phyloP scores from a whole-genome alignment of 2,113 vertebrate genomes.

The Phylloscopus whistleri region DNA sequence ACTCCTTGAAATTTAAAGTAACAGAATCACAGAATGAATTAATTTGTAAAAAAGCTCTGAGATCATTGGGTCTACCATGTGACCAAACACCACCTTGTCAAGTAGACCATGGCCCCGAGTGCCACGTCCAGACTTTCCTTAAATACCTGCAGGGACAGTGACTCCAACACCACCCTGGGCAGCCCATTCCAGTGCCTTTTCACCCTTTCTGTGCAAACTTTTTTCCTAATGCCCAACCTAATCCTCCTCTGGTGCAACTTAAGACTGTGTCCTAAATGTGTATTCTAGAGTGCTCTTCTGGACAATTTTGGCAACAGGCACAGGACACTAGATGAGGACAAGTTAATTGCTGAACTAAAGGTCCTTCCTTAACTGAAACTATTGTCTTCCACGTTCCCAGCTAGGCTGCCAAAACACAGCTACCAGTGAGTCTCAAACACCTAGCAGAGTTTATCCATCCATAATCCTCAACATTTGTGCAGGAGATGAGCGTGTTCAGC shows the following conservation, averaged over 20 bases:
- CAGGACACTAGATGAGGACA: background rate
- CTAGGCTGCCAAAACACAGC: background rate
- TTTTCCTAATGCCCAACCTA: background rate
- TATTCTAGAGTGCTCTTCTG: background rate
- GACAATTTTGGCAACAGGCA: background rate
- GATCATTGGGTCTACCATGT: background rate
- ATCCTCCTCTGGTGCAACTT: background rate
- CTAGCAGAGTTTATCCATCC: background rate
- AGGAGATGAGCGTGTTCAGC: background rate
- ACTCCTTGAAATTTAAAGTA: background rate
- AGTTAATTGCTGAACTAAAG: background rate
- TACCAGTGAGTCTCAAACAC: background rate
- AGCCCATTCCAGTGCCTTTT: background rate
- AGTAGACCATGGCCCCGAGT: rapidly evolving
- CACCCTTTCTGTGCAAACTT: background rate
- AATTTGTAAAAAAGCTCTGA: no score
- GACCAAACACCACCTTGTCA: background rate
- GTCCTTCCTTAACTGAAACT: background rate
- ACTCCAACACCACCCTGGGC: background rate
- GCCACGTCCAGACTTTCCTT: background rate
- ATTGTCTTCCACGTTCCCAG: rapidly evolving
- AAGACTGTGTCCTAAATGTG: background rate
- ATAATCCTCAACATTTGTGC: background rate
- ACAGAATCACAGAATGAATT: background rate
- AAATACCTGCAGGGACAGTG: background rate